Evolutionary conservation across 2,797 vertebrate species (phyloP).

Genomic region (Coluber constrictor): DNA sequence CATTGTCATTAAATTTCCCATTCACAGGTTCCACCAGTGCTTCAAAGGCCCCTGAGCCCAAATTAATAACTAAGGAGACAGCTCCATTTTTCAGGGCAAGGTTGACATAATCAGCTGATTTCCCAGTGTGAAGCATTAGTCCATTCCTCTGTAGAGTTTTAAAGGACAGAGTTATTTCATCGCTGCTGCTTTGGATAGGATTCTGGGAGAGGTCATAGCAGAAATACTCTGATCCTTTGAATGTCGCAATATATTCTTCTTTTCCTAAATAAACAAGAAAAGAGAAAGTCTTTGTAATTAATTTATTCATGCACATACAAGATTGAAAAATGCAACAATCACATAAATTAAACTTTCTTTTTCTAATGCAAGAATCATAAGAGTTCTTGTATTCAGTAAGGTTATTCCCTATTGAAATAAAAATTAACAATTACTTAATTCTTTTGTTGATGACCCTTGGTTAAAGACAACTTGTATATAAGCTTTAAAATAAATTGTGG

Average conservation of each 20-base stretch:
- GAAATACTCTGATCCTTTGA: conserved; percentile 99
- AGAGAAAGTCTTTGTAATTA: conserved; percentile 20
- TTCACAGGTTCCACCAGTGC: conserved; percentile 99
- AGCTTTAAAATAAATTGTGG: background rate
- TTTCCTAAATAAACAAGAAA: conserved; percentile 80
- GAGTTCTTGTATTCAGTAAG: background rate
- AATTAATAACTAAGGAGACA: conserved; percentile 99
- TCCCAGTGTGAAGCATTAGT: conserved; percentile 99
- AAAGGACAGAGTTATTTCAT: conserved; percentile 98
- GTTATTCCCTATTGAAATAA: background rate
- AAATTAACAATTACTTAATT: background rate
- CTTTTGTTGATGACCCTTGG: background rate
- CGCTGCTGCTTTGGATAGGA: conserved; percentile 99
- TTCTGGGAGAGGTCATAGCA: conserved; percentile 98
- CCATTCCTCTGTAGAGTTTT: conserved; percentile 98
- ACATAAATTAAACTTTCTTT: background rate
- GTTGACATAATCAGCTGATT: conserved; percentile 99
- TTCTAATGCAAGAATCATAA: background rate
- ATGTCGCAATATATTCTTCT: conserved; percentile 96
- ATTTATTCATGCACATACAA: background rate
- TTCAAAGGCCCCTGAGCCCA: conserved; percentile 99
- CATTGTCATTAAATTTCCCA: conserved; percentile 99
- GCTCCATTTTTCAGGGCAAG: conserved; percentile 98
- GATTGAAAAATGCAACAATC: background rate
- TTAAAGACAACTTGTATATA: background rate